phyloP scores from a whole-genome alignment of 2,888 invertebrate species.

The Andrena minutula region DNA sequence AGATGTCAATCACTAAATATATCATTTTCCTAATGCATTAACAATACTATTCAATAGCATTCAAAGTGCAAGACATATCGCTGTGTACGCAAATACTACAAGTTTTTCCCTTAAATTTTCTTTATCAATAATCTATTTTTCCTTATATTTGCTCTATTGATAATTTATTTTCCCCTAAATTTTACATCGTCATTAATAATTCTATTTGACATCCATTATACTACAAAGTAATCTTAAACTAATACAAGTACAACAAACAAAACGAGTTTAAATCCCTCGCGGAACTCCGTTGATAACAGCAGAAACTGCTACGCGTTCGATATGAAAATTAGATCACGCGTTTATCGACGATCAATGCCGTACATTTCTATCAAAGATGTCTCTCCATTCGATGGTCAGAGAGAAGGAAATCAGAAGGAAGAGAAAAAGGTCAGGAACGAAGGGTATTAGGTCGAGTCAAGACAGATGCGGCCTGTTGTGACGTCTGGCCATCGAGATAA shows the following conservation, averaged over 20 bases:
- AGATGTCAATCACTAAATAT: not conserved
- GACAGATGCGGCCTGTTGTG: conserved; percentile 50
- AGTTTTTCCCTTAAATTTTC: not conserved
- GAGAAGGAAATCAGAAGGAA: conserved; percentile 32
- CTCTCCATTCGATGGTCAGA: conserved; percentile 38
- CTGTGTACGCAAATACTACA: too few species aligned
- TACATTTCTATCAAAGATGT: conserved; percentile 49
- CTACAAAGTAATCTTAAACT: not conserved
- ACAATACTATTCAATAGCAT: not conserved
- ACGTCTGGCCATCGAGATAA: conserved; percentile 50
- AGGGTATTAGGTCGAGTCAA: conserved; percentile 52
- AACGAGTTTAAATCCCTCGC: not conserved
- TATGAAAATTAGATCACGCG: conserved; percentile 22
- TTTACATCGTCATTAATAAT: not conserved
- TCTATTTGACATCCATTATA: not conserved
- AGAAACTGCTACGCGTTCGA: not conserved
- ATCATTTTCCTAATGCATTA: not conserved
- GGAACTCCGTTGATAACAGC: not conserved
- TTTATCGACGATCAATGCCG: conserved; percentile 50
- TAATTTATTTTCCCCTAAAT: not conserved
- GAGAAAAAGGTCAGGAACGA: conserved; percentile 46
- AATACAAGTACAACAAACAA: not conserved
- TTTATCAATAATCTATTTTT: not conserved
- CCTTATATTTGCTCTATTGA: not conserved
- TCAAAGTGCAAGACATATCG: not conserved